Evolutionary conservation across 2,888 invertebrate genomes (phyloP).

Genomic region (Leptinotarsa tumamoca): DNA sequence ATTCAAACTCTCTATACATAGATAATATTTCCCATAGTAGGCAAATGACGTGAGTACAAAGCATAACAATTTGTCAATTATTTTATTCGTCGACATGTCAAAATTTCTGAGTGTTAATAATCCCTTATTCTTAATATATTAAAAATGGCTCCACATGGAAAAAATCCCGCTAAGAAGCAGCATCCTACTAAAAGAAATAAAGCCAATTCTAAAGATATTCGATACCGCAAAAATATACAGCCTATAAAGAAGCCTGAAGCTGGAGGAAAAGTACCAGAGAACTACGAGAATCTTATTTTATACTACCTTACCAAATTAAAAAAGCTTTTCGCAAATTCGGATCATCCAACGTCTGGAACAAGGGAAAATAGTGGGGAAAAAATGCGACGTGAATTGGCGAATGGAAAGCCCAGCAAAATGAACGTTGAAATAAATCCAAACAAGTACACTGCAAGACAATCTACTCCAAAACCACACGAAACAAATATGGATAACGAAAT

Average conservation of each 20-base stretch:
- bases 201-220: neutral
- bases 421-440: constrained; percentile 32
- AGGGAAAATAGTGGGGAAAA: constrained; percentile 41
- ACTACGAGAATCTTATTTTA: constrained; percentile 52
- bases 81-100: constrained; percentile 25
- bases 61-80: constrained; percentile 19
- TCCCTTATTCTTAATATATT: neutral
- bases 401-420: constrained; percentile 18
- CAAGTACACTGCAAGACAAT: constrained; percentile 40
- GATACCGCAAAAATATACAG: constrained; percentile 7
- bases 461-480: constrained; percentile 33
- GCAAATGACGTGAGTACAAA: constrained; percentile 5
- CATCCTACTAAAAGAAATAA: constrained; percentile 3
- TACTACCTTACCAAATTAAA: constrained; percentile 53
- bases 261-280: constrained; percentile 37
- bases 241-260: neutral
- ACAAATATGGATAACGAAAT: constrained; percentile 30
- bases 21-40: constrained; percentile 4
- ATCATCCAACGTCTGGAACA: constrained; percentile 32
- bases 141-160: constrained; percentile 29
- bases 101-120: constrained; percentile 28
- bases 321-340: constrained; percentile 42
- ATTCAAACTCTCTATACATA: constrained; percentile 5
- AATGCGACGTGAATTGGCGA: constrained; percentile 34
- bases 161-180: constrained; percentile 15